Evolutionary conservation across 1,140 invertebrate genomes (phyloP).

Genomic region (Atta cephalotes): DNA sequence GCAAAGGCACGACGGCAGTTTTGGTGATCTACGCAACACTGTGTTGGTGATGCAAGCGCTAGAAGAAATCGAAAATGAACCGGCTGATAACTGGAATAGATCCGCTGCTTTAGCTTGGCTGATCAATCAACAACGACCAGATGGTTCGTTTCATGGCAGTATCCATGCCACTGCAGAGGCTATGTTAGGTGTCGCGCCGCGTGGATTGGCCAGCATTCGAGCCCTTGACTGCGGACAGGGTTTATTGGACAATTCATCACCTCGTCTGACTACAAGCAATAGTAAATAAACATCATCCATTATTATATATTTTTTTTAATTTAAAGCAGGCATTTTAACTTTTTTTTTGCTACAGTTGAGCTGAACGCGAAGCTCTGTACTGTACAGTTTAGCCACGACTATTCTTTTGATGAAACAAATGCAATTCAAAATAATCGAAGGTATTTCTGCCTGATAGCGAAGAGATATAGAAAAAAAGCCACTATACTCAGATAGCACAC

Average conservation of each 20-base stretch:
- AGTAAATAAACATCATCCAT: slow-evolving; percentile 72
- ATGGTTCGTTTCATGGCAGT: slow-evolving; percentile 92
- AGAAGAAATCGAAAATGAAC: slow-evolving; percentile 89
- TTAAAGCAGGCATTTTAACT: neutral
- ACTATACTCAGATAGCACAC: neutral
- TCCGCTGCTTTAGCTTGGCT: slow-evolving; percentile 91
- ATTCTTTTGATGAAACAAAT: neutral
- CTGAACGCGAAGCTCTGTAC: neutral
- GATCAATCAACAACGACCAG: slow-evolving; percentile 89
- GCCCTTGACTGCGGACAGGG: slow-evolving; percentile 89
- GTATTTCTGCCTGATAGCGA: neutral
- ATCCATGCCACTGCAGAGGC: slow-evolving; percentile 91
- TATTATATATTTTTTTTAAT: neutral
- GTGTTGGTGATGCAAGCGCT: slow-evolving; percentile 93
- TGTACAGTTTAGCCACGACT: neutral
- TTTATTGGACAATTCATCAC: slow-evolving; percentile 79
- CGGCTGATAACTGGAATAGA: slow-evolving; percentile 90
- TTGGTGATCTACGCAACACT: slow-evolving; percentile 93
- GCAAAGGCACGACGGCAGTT: slow-evolving; percentile 92
- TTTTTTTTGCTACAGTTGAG: neutral
- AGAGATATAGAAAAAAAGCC: neutral
- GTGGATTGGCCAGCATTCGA: slow-evolving; percentile 89
- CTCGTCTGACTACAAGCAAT: slow-evolving; percentile 77
- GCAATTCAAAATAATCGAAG: neutral
- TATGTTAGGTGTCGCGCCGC: slow-evolving; percentile 90